Conservation (phyloP, 2,888 invertebrate genomes). For the Oscheius sp. region DNA sequence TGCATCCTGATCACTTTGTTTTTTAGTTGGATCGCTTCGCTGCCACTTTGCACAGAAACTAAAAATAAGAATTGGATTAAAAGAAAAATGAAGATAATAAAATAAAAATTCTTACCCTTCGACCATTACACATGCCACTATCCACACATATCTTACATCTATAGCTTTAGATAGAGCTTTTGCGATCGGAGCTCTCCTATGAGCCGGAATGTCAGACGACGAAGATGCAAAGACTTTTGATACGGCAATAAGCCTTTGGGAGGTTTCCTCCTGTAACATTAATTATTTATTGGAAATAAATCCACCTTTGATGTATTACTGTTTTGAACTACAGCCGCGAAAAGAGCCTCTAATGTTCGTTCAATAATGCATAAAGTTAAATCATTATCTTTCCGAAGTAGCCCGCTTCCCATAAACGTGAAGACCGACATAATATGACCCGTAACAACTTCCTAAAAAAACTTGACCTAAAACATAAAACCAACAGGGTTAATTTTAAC, state of each 20-base stretch:
- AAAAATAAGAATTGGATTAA: neutral
- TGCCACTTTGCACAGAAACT: constrained; percentile 70
- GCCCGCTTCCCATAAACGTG: constrained; percentile 94
- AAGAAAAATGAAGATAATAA: neutral
- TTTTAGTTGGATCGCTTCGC: constrained; percentile 43
- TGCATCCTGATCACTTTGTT: constrained; percentile 53
- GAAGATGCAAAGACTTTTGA: constrained; percentile 90
- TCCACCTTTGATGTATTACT: neutral
- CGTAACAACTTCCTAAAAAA: constrained; percentile 78
- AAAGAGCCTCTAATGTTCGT: constrained; percentile 59
- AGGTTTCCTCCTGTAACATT: constrained; percentile 33
- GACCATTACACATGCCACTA: constrained; percentile 72
- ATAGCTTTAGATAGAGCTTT: constrained; percentile 55
- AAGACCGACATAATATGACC: constrained; percentile 95
- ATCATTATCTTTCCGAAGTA: constrained; percentile 75
- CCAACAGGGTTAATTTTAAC: constrained; percentile 79
- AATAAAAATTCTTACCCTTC: constrained; percentile 63
- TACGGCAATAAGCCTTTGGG: constrained; percentile 72
- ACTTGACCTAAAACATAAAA: neutral
- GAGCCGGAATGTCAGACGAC: constrained; percentile 89
- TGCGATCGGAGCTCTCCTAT: constrained; percentile 78
- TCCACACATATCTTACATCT: constrained; percentile 71
- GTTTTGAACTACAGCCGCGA: constrained; percentile 48
- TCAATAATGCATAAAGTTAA: constrained; percentile 63
- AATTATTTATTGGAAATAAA: neutral